A percentile compares a stretch with the other conserved stretches of the same genome.
Evolutionary conservation across 2,797 vertebrate genomes (phyloP).

Genomic region (Crenuchus spilurus): DNA sequence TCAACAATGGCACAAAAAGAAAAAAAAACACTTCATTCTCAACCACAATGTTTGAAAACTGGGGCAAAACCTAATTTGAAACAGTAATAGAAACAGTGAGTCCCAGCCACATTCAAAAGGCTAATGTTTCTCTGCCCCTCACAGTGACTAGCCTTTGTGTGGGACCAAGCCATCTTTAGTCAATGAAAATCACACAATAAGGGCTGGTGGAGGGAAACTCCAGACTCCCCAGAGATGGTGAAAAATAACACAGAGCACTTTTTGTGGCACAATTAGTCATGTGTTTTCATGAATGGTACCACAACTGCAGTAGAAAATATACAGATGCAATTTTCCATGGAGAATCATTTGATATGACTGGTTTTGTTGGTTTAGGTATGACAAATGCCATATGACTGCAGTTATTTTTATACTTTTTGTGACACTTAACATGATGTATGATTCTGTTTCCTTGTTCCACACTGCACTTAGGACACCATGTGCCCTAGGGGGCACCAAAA

Average conservation of each 20-base stretch:
- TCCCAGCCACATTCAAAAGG: constrained; percentile 29
- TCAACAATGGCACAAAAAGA: neutral
- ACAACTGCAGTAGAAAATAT: neutral
- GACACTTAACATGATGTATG: no score
- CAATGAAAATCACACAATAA: constrained; percentile 28
- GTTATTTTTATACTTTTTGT: no score
- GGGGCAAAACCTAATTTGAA: constrained; percentile 23
- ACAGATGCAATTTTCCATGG: neutral
- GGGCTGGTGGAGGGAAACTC: constrained; percentile 26
- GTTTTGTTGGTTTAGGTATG: neutral
- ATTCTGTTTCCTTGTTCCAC: no score
- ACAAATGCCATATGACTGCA: neutral
- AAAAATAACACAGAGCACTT: constrained; percentile 12
- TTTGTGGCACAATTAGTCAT: constrained; percentile 12
- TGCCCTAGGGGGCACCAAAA: no score
- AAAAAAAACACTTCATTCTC: constrained; percentile 53
- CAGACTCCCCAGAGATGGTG: constrained; percentile 1
- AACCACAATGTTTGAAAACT: constrained; percentile 20
- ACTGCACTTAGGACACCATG: no score
- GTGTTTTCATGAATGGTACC: constrained; percentile 5
- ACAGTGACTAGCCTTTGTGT: constrained; percentile 44
- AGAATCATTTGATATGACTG: neutral
- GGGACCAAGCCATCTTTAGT: constrained; percentile 23
- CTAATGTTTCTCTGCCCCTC: constrained; percentile 49
- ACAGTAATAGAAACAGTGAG: constrained; percentile 25